phyloP scores from a whole-genome alignment of 2,797 vertebrate species.

The Parotocinclus haroldoi region DNA sequence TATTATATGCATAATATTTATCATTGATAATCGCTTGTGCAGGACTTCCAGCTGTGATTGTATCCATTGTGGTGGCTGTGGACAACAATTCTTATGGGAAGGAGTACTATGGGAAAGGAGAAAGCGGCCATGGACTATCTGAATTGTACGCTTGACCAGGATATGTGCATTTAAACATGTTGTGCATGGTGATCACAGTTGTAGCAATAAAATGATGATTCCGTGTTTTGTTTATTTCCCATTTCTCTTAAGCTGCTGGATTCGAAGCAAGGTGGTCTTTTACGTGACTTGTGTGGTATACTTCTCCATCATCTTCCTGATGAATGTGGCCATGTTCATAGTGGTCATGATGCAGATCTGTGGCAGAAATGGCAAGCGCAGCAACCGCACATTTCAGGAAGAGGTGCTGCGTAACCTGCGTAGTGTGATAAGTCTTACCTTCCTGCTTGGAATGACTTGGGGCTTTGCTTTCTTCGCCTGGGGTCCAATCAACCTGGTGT shows the following conservation, averaged over 20 bases:
- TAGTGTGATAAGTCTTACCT: conserved; percentile 91
- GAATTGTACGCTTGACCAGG: conserved; percentile 83
- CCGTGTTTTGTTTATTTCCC: background rate
- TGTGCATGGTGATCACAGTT: background rate
- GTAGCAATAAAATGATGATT: too few species aligned
- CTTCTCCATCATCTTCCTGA: conserved; percentile 88
- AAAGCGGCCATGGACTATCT: conserved; percentile 64
- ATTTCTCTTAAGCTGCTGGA: conserved; percentile 83
- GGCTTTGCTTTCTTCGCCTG: conserved; percentile 94
- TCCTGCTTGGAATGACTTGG: conserved; percentile 96
- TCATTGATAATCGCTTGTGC: conserved; percentile 30
- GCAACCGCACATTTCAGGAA: conserved; percentile 84
- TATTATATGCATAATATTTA: too few species aligned
- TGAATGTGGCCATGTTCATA: conserved; percentile 95
- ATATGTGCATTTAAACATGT: background rate
- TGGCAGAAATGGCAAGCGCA: conserved; percentile 91
- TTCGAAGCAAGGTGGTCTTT: conserved; percentile 76
- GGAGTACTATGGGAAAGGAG: conserved; percentile 63
- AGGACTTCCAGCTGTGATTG: conserved; percentile 86
- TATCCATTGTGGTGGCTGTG: conserved; percentile 77
- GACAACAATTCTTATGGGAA: conserved; percentile 78
- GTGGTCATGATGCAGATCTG: conserved; percentile 98
- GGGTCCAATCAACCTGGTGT: conserved; percentile 82
- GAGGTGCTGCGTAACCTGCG: conserved; percentile 90
- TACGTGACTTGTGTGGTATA: conserved; percentile 86